A percentile compares a stretch with the other conserved stretches of the same genome.
Conservation (phyloP, 2,888 invertebrate species). For the Hirtodrosophila trivittata region DNA sequence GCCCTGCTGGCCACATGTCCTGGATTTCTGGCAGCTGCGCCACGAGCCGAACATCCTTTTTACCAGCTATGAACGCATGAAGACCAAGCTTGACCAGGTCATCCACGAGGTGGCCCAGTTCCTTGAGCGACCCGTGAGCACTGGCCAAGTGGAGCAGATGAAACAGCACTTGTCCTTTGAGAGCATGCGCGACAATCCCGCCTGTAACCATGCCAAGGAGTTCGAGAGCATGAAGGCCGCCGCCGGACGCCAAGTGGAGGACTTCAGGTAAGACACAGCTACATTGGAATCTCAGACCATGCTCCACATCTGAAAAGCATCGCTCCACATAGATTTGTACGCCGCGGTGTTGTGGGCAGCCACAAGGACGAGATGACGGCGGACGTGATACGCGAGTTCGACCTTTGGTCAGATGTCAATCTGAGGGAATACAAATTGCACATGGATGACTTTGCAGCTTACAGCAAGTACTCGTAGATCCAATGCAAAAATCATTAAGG, state of each 20-base stretch:
- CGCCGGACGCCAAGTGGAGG: constrained; percentile 77
- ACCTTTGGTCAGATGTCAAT: constrained; percentile 78
- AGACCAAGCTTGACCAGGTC: constrained; percentile 69
- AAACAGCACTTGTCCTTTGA: constrained; percentile 81
- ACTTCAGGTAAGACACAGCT: constrained; percentile 73
- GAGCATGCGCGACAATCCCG: constrained; percentile 81
- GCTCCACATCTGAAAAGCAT: constrained; percentile 31
- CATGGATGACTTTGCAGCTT: constrained; percentile 73
- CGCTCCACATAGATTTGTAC: constrained; percentile 74
- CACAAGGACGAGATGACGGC: constrained; percentile 80
- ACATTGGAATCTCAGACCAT: too few relatives aligned
- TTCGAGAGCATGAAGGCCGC: constrained; percentile 82
- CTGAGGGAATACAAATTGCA: constrained; percentile 68
- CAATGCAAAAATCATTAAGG: constrained; percentile 2
- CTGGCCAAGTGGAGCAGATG: constrained; percentile 63
- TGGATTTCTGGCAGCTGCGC: constrained; percentile 82
- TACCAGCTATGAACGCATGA: constrained; percentile 82
- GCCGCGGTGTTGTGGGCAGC: constrained; percentile 82
- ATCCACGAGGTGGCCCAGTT: constrained; percentile 75
- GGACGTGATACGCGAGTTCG: constrained; percentile 77
- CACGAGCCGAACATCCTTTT: constrained; percentile 77
- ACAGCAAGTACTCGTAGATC: constrained; percentile 69
- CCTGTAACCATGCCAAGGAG: constrained; percentile 81
- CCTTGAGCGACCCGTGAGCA: constrained; percentile 52
- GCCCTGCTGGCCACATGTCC: constrained; percentile 81